A percentile compares a stretch with the other conserved stretches of the same genome.
These are phyloP conservation scores for Drosophila erecta DNA, from an alignment of 1,140 invertebrate genomes.

Conservation along the genomic window DNA sequence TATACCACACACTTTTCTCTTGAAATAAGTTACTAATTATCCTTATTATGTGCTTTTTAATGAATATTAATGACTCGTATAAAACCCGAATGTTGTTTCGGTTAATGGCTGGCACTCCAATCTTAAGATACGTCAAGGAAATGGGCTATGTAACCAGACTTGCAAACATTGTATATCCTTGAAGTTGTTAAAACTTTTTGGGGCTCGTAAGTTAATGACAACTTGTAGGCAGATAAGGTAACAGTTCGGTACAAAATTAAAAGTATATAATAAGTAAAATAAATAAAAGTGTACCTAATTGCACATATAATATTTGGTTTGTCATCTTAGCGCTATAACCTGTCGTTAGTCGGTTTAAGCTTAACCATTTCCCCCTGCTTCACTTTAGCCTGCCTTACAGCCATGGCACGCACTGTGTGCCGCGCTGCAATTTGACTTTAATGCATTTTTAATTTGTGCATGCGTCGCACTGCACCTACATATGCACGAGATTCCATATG, in stretches of 20 bases:
- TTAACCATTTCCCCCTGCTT: too few relatives aligned
- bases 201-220: constrained; percentile 26
- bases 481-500: background rate
- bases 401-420: constrained; percentile 8
- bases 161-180: background rate
- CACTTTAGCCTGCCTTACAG: background rate
- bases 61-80: constrained; percentile 18
- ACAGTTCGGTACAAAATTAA: constrained; percentile 16
- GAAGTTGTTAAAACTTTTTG: constrained; percentile 22
- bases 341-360: too few relatives aligned
- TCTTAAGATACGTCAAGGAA: too few relatives aligned
- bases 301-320: background rate
- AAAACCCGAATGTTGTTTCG: constrained; percentile 1
- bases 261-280: too few relatives aligned
- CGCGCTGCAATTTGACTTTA: constrained; percentile 54
- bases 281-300: too few relatives aligned
- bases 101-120: constrained; percentile 23
- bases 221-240: constrained; percentile 3
- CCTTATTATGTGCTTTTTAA: constrained; percentile 12
- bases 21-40: background rate
- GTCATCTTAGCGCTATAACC: too few relatives aligned
- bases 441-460: constrained; percentile 55
- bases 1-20: background rate
- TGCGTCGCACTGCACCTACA: constrained; percentile 8
- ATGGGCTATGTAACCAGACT: background rate